Evolutionary conservation across 1,140 invertebrate species (phyloP), one percentile per base, ranked within the genome.

Genomic region (Pachypeltis micranthus): DNA sequence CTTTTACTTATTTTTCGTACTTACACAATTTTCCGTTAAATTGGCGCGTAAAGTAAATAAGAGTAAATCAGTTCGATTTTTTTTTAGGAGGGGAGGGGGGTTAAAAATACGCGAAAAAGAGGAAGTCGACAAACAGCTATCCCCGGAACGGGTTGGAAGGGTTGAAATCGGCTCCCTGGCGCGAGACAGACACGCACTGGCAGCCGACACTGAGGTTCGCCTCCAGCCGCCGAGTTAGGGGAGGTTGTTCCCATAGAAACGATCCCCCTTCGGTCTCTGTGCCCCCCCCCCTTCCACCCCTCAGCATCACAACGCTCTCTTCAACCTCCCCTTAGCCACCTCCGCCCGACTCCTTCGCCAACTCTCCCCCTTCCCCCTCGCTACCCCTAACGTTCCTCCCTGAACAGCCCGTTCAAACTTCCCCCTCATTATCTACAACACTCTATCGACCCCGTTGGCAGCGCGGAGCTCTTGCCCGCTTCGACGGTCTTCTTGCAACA

Each of bases 351-450:
- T n/a, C n/a, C n/a, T n/a, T n/a, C n/a, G n/a, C n/a, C n/a, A n/a
- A n/a, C n/a, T n/a, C n/a, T n/a, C n/a, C n/a, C n/a, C n/a, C n/a
- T n/a, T n/a, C n/a, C n/a, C n/a, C n/a, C n/a, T n/a, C n/a, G n/a
- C n/a, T n/a, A n/a, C n/a, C n/a, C n/a, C n/a, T n/a, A n/a, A n/a
- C n/a, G n/a, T n/a, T n/a, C n/a, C n/a, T n/a, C n/a, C n/a, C n/a
- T n/a, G n/a, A n/a, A n/a, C n/a, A n/a, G n/a, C n/a, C n/a, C n/a
- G n/a, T n/a, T n/a, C n/a, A n/a, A n/a, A 47, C n/a, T 23, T 47
- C 57, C n/a, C 57, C 57, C 57, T 59, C 57, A 59, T 59, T 59
- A 59, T 59, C 57, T 59, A 59, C 57, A 59, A 59, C 57, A 59
- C 57, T 59, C 57, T 59, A 59, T 59, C 57, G 57, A 59, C 57